Evolutionary conservation across 1,140 invertebrate species (phyloP), one percentile per base, ranked within the genome.

Genomic region (Carposina sasakii): DNA sequence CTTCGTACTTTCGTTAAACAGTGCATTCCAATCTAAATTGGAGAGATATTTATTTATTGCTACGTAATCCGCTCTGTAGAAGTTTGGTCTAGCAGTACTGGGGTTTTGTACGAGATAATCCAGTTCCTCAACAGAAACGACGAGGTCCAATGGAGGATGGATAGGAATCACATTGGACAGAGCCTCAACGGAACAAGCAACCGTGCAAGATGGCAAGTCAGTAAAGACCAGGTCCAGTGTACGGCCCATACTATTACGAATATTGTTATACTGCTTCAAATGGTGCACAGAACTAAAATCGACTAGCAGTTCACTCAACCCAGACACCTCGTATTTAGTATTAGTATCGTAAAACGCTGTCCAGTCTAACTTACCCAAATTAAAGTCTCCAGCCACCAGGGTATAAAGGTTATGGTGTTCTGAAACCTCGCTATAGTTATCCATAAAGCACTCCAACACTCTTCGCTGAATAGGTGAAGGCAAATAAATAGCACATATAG

Each of bases 401-500:
- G 12, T 28, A 28, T 28, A 12, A 28, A 5, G 12, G 6, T 28
- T 12, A 28, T 28, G 6, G 12, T 28, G 6, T 28, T 28, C 24
- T 28, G 12, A 12, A 28, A 28, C 6, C 12, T 6, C 12, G 12
- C 12, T 6, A 28, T 12, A 28, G 12, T 12, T 28, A 6, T 28
- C 24, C 6, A 28, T 12, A 28, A 28, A 28, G 6, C 6, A 28
- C 24, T 28, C 24, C 12, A 28, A 28, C 6, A 6, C 6, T 28
- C 24, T 12, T 28, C 24, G 6, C 12, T 28, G 6, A 6, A 28
- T 12, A 28, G 33, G 45, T 17, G 45, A 17, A 1, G 45, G 45
- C 13, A 48, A 26, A 21, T 48, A 48, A 1, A 48, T 21, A 16
- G 16, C 45, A n/a, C 45, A 48, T 3, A 48, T 23, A 2, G 19